Conservation (phyloP, 1,140 invertebrate genomes). For the Drosophila kepulauana region DNA sequence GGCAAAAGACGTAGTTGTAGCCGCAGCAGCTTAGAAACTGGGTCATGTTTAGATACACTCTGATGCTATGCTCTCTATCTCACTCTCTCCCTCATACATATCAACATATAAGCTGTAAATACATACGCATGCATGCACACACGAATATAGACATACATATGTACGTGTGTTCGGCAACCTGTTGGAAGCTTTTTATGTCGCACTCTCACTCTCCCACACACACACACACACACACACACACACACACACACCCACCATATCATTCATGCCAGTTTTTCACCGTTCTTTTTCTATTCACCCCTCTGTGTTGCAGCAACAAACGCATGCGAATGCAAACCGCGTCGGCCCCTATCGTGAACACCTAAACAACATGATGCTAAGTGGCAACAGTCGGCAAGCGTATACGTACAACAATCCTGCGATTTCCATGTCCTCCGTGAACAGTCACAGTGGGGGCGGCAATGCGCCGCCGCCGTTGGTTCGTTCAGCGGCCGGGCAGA, state of each 20-base stretch:
- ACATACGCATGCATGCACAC: neutral
- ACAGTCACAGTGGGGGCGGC: slow-evolving; percentile 69
- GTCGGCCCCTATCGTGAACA: slow-evolving; percentile 73
- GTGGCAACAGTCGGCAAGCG: slow-evolving; percentile 70
- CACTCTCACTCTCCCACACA: slow-evolving; percentile 25
- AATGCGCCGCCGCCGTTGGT: slow-evolving; percentile 81
- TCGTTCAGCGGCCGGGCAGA: slow-evolving; percentile 79
- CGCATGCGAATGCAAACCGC: slow-evolving; percentile 73
- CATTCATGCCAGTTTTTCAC: slow-evolving; percentile 14
- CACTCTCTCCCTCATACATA: slow-evolving; percentile 15
- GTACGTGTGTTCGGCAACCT: slow-evolving; percentile 45
- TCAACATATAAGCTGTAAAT: neutral
- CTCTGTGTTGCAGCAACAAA: slow-evolving; percentile 57
- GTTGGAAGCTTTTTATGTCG: slow-evolving; percentile 43
- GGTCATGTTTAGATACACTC: slow-evolving; percentile 50
- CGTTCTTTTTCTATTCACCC: slow-evolving; percentile 1
- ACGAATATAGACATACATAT: neutral
- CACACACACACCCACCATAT: too few relatives aligned
- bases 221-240: neutral
- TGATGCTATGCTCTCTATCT: slow-evolving; percentile 2
- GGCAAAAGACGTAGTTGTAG: slow-evolving; percentile 46
- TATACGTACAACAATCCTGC: slow-evolving; percentile 81
- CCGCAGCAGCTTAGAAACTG: slow-evolving; percentile 65
- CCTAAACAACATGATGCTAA: slow-evolving; percentile 78
- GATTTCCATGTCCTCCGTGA: slow-evolving; percentile 83